phyloP scores from a whole-genome alignment of 2,888 invertebrate genomes.

The Mimas tiliae region DNA sequence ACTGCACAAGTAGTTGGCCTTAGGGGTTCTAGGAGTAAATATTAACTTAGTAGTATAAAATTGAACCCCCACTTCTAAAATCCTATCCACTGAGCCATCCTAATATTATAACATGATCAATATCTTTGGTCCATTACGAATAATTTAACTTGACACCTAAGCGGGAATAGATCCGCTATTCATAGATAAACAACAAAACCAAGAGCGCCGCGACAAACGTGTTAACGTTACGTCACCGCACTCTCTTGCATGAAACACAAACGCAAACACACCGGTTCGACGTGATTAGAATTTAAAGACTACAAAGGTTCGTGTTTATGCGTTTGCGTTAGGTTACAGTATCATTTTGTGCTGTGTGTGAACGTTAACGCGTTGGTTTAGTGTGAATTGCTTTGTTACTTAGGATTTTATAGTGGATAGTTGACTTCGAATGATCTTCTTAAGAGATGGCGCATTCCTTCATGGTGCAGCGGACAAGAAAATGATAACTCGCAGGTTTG shows the following conservation, averaged over 20 bases:
- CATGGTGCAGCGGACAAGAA: no score
- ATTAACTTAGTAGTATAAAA: no score
- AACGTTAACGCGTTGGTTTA: background rate
- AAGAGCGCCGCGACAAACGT: constrained; percentile 26
- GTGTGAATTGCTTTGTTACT: background rate
- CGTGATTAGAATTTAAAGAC: background rate
- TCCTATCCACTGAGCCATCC: background rate
- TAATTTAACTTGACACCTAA: constrained; percentile 25
- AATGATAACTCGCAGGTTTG: no score
- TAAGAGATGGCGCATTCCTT: no score
- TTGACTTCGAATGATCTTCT: background rate
- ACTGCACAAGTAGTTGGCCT: no score
- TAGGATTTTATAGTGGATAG: background rate
- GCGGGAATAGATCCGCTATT: constrained; percentile 42
- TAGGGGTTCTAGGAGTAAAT: no score
- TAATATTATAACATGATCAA: constrained; percentile 18
- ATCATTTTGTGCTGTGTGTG: background rate
- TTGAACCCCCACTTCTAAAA: no score
- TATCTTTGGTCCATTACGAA: constrained; percentile 12
- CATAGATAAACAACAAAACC: constrained; percentile 34
- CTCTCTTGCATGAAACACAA: constrained; percentile 32
- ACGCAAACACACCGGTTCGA: constrained; percentile 42
- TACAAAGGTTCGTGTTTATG: background rate
- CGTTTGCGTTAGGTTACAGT: constrained; percentile 8
- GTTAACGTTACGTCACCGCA: constrained; percentile 38